Evolutionary conservation across 1,140 invertebrate genomes (phyloP).

Genomic region (Acromyrmex charruanus): DNA sequence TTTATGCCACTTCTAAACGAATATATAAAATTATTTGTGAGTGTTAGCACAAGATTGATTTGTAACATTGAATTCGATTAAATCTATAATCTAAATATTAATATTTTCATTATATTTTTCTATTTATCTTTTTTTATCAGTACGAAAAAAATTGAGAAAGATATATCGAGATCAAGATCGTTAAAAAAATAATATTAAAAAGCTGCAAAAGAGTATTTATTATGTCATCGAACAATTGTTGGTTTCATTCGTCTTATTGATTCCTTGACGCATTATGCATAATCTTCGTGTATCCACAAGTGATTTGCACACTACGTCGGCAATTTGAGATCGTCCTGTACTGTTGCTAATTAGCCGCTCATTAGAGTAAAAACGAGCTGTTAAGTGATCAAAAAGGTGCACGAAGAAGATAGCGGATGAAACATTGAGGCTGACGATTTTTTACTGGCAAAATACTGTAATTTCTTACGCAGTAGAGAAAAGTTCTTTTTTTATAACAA

Average conservation of each 20-base stretch:
- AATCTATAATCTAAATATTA: not conserved
- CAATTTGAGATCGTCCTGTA: conserved; percentile 12
- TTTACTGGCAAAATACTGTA: not conserved
- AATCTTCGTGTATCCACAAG: conserved; percentile 25
- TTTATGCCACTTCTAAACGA: not conserved
- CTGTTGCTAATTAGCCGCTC: conserved; percentile 33
- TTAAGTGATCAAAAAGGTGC: conserved; percentile 23
- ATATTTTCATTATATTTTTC: not conserved
- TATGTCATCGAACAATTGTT: conserved; percentile 54
- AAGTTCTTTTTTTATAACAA: not conserved
- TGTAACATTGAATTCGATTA: not conserved
- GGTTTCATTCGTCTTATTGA: conserved; percentile 19
- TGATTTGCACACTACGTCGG: conserved; percentile 13
- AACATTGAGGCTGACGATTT: conserved; percentile 10
- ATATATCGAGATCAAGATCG: conserved; percentile 31
- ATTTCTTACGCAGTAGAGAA: not conserved
- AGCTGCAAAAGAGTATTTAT: conserved; percentile 64
- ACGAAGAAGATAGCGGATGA: not conserved
- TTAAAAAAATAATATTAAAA: conserved; percentile 63
- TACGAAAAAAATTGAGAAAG: conserved; percentile 53
- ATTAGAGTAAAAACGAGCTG: conserved; percentile 21
- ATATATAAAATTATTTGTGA: not conserved
- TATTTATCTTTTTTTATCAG: not conserved
- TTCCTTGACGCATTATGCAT: conserved; percentile 21
- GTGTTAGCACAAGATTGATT: not conserved